Evolutionary conservation across 2,113 vertebrate genomes (phyloP).

Genomic region (Mus musculus): GRCm39 chr16:73580001-73580500

Average conservation of each 20-base stretch:
- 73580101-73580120: conserved; percentile 9
- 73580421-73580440: background rate
- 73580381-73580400: background rate
- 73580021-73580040: conserved; percentile 67
- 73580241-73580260: background rate
- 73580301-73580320: conserved; percentile 25
- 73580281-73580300: conserved; percentile 7
- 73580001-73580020: conserved; percentile 67
- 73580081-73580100: conserved; percentile 32
- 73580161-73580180: conserved; percentile 34
- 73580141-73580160: conserved; percentile 35
- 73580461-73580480: conserved; percentile 21
- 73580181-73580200: conserved; percentile 43
- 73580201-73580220: conserved; percentile 55
- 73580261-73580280: background rate
- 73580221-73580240: conserved; percentile 27
- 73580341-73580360: background rate
- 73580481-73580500: conserved; percentile 30
- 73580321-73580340: conserved; percentile 65
- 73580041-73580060: conserved; percentile 69
- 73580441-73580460: conserved; percentile 6
- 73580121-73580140: conserved; percentile 49
- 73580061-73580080: conserved; percentile 41
- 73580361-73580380: background rate
- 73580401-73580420: background rate